phyloP scores from a whole-genome alignment of 2,888 invertebrate species.

The Trichogramma evanescens region DNA sequence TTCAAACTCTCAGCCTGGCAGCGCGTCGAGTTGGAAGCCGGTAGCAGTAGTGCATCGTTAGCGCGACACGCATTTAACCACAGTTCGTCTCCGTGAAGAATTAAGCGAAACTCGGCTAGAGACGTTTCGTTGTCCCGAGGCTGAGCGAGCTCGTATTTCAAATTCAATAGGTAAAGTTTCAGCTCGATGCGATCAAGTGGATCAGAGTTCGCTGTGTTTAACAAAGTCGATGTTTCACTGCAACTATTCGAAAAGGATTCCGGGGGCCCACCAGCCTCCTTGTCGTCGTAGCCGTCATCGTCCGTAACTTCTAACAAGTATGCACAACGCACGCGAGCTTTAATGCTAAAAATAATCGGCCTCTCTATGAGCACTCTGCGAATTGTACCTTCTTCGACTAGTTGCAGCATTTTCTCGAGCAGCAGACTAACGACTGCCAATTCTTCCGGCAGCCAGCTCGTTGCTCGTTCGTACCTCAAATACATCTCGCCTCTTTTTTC shows the following conservation, averaged over 20 bases:
- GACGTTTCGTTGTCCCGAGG: neutral
- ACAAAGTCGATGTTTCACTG: neutral
- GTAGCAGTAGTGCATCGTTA: neutral
- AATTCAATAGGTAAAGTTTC: constrained; percentile 23
- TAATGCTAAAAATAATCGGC: no score
- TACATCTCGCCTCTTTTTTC: neutral
- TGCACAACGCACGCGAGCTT: no score
- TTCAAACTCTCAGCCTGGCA: neutral
- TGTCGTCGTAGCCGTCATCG: neutral
- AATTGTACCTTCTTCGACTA: constrained; percentile 25
- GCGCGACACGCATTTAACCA: constrained; percentile 11
- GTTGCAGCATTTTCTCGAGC: constrained; percentile 33
- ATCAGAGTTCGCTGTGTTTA: neutral
- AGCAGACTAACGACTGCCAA: constrained; percentile 28
- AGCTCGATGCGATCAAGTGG: constrained; percentile 3
- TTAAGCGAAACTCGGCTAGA: constrained; percentile 21
- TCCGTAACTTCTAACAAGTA: neutral
- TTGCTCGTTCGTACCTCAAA: constrained; percentile 25
- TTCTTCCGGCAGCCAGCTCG: constrained; percentile 29
- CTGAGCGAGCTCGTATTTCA: constrained; percentile 15
- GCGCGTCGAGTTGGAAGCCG: neutral
- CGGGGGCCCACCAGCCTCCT: neutral
- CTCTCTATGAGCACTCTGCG: no score
- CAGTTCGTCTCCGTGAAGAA: constrained; percentile 28
- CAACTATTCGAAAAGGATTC: no score